phyloP scores from a whole-genome alignment of 2,113 vertebrate genomes.

The Pycnonotus jocosus region DNA sequence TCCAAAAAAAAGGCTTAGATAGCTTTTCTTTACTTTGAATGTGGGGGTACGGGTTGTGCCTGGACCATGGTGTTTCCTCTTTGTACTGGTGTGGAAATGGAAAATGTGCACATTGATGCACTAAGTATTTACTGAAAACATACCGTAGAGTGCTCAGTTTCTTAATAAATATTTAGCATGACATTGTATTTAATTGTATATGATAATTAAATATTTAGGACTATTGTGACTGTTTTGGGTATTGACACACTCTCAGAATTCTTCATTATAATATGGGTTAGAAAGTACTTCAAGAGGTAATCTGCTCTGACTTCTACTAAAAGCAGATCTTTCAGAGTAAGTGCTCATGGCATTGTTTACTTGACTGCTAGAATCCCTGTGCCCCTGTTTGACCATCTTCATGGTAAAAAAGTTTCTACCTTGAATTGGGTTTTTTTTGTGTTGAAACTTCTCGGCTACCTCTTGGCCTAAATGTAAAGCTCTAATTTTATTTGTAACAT shows the following conservation, averaged over 20 bases:
- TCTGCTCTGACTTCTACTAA: neutral
- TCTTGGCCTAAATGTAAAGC: neutral
- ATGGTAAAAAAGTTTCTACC: neutral
- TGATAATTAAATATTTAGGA: neutral
- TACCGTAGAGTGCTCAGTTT: neutral
- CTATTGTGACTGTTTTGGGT: accelerated
- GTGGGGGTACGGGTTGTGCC: neutral
- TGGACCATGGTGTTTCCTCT: neutral
- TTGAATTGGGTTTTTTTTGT: neutral
- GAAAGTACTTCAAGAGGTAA: neutral
- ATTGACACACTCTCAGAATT: neutral
- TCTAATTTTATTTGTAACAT: neutral
- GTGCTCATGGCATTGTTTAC: neutral
- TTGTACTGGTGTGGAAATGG: neutral
- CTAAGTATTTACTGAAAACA: neutral
- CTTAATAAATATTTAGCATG: neutral
- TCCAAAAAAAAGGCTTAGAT: neutral
- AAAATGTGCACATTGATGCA: neutral
- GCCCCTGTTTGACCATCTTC: neutral
- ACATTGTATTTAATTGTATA: neutral
- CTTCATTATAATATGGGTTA: neutral
- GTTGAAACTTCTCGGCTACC: neutral
- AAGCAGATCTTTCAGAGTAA: neutral
- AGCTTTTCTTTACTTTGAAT: neutral
- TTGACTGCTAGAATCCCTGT: accelerated